Evolutionary conservation across 2,797 vertebrate genomes (phyloP), one percentile per base, ranked within the genome.

Genomic region (Novumbra hubbsi): DNA sequence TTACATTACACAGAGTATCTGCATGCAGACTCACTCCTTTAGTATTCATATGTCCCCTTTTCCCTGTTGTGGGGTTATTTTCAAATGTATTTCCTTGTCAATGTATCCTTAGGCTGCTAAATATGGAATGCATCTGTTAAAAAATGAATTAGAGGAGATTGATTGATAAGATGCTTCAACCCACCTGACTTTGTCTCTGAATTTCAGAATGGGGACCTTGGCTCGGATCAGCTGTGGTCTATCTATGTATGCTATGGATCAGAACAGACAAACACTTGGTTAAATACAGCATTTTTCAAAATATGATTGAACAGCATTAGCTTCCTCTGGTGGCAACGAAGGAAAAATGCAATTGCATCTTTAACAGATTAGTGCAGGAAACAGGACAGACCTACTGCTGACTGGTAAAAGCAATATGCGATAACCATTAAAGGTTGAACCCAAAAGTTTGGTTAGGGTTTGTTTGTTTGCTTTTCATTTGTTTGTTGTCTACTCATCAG

Each of bases 201-300:
- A 98, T 89, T 95, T 97, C 85, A 99, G 94, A 91, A 99, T 99
- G 74, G 98, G 97, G 88, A 99, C 97, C 95, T 97, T 99, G 83
- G 98, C 98, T 91, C 92, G 91, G 88, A 99, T 98, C 86, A 99
- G 93, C 81, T 94, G 95, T 90, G 94, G 93, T 92, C 86, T 94
- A 75, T 96, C 95, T 78, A 98, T 92, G 85, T 96, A 94, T 6
- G 87, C 94, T 95, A 78, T 45, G 49, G 82, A 88, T 48, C 72
- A 72, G 34, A 78, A 27, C 32, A 32, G 52, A 78, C 5, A 17
- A 12, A 49, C 28, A 38, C 41, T 1, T 45, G 0, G 41, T 45
- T 45, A 45, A 11, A 45, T 45, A 45, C 9, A 45, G 41, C 11
- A n/a, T 73, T 2, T 17, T 57, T 1, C 17, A 57, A 19, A 4